These are phyloP conservation scores for Ictalurus furcatus DNA, from an alignment of 2,113 vertebrate genomes.

Conservation along the genomic window DNA sequence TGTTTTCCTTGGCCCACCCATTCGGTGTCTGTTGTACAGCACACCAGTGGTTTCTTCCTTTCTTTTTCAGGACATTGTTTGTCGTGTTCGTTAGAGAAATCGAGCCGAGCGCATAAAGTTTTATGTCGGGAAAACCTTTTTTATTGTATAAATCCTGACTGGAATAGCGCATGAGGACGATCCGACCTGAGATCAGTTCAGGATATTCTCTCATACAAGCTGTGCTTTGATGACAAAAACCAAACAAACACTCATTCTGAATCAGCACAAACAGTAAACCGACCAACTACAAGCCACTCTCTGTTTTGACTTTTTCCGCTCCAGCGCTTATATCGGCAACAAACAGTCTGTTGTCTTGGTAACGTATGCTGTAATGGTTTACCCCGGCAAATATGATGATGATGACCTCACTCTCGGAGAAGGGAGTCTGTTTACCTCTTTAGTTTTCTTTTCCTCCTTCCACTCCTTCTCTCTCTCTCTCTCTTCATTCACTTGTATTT, in stretches of 20 bases:
- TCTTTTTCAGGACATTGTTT: no score
- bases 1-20: no score
- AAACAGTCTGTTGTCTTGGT: conserved; percentile 60
- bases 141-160: background rate
- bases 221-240: background rate
- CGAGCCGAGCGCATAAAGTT: no score
- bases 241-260: background rate
- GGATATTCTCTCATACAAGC: background rate
- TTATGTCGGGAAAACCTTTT: no score
- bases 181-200: background rate
- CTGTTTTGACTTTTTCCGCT: conserved; percentile 37
- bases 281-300: conserved; percentile 23
- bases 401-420: conserved; percentile 43
- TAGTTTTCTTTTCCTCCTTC: background rate
- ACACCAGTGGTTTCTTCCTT: no score
- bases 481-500: conserved; percentile 32
- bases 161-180: background rate
- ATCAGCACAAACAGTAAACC: conserved; percentile 23
- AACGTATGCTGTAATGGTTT: conserved; percentile 42
- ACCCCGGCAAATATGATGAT: conserved; percentile 42
- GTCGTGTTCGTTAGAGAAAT: background rate
- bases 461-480: background rate
- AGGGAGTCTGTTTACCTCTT: conserved; percentile 42
- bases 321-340: conserved; percentile 49
- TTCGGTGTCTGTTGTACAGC: no score